phyloP scores from a whole-genome alignment of 2,113 vertebrate genomes.

The Myrmecobius fasciatus region DNA sequence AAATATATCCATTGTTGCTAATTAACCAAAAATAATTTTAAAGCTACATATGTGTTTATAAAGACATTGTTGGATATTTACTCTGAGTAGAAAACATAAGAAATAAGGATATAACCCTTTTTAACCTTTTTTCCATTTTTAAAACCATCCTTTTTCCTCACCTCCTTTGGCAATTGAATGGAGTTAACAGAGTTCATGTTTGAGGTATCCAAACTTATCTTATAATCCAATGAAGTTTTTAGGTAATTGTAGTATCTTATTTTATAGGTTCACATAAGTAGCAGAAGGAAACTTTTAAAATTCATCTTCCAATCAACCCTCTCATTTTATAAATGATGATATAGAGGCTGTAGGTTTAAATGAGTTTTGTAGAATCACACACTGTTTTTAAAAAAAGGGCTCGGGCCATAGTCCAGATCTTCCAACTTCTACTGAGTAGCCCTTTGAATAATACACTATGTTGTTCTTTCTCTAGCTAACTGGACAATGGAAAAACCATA shows the following conservation, averaged over 20 bases:
- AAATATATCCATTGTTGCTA: background rate
- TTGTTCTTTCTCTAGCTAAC: background rate
- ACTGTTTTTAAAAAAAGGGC: background rate
- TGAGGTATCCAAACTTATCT: background rate
- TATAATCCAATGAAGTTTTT: background rate
- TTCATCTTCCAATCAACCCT: background rate
- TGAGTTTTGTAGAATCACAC: background rate
- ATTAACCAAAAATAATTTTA: background rate
- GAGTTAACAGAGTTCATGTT: background rate
- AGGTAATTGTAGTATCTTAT: background rate
- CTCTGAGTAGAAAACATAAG: background rate
- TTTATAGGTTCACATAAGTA: background rate
- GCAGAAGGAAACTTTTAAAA: background rate
- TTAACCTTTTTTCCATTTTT: background rate
- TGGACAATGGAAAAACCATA: background rate
- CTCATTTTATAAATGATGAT: background rate
- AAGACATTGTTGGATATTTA: background rate
- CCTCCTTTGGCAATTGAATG: background rate
- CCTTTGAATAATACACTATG: background rate
- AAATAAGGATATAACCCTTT: background rate
- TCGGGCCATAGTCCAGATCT: background rate
- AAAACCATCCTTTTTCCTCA: background rate
- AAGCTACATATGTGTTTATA: background rate
- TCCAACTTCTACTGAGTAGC: background rate
- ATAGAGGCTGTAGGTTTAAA: background rate